Conservation (phyloP, 1,140 invertebrate genomes). For the Pseudoatta argentina region DNA sequence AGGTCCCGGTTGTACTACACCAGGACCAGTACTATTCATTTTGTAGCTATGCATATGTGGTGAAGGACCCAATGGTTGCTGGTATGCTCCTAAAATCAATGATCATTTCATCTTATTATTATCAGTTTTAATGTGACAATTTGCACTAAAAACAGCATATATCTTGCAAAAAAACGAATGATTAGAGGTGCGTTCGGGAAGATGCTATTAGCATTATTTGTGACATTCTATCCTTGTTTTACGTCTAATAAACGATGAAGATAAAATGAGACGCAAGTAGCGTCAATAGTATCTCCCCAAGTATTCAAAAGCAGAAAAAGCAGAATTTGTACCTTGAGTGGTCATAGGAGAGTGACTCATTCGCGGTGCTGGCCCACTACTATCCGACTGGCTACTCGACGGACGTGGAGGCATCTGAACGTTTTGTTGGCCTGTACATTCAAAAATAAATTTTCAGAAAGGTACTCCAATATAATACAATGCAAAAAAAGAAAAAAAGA, state of each 20-base stretch:
- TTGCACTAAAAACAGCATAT: not conserved
- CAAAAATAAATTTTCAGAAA: constrained; percentile 26
- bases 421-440: constrained; percentile 92
- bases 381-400: constrained; percentile 95
- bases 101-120: constrained; percentile 34
- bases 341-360: constrained; percentile 93
- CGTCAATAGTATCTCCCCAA: too few relatives aligned
- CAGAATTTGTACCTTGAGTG: constrained; percentile 87
- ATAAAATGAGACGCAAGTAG: too few relatives aligned
- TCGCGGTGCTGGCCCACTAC: constrained; percentile 89
- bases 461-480: not conserved
- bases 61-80: constrained; percentile 89
- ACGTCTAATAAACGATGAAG: too few relatives aligned
- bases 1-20: constrained; percentile 83
- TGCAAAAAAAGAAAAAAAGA: not conserved
- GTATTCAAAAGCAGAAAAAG: not conserved
- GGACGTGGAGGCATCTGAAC: constrained; percentile 96
- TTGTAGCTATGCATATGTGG: constrained; percentile 88
- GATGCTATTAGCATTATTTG: too few relatives aligned
- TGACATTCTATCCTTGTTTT: too few relatives aligned
- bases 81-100: constrained; percentile 86
- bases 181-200: too few relatives aligned
- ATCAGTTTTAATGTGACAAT: constrained; percentile 1
- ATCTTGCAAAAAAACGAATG: not conserved
- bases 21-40: constrained; percentile 85